Base-by-base conservation (phyloP, 2,113 vertebrate genomes). In the Cebus imitator region DNA sequence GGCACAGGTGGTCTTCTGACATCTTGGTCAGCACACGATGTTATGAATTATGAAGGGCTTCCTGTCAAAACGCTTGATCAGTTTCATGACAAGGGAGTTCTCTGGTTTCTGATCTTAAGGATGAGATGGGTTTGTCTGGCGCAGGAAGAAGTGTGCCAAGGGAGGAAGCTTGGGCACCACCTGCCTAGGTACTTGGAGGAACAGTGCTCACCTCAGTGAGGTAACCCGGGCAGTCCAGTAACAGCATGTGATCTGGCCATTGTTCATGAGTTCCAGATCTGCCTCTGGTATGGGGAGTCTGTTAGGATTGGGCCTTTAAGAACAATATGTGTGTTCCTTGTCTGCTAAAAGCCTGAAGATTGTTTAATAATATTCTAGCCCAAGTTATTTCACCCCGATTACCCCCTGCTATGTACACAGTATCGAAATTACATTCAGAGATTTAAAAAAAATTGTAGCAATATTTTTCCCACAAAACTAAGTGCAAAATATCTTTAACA, bases 351-450 rank as follows among this genome's bases (percentile, higher is more conserved):
- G 94, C 95, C 72, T 95, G 82, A 68, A 1, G 97, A 98, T 90
- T 98, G 97, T 98, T 98, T 97, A 94, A 7, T 92, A 95, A 25
- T 66, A 96, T 83, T 98, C 94, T 96, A 97, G 98, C 98, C 98
- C 55, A 0, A 80, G 97, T 96, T 94, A 89, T 95, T 97, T 97
- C 91, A 96, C 81, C 97, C 96, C 23, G 45, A 98, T 95, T 89
- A 66, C 97, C 97, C 95, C 97, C 97, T 97, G 98, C 93, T 96
- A 97, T 21, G 40, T 85, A 87, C 68, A 95, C 66, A 96, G 92
- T 85, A 97, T 70, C 13, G 8, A 98, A 97, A 94, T 98, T 98
- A 99, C 98, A 98, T 99, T 99, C 98, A 98, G 97, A 98, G 97
- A 97, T 98, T 93, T 75, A 97, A 98, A 79, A 94, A 86, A 94